Conservation (phyloP, 2,113 vertebrate species). For the Hiodon tergisus region DNA sequence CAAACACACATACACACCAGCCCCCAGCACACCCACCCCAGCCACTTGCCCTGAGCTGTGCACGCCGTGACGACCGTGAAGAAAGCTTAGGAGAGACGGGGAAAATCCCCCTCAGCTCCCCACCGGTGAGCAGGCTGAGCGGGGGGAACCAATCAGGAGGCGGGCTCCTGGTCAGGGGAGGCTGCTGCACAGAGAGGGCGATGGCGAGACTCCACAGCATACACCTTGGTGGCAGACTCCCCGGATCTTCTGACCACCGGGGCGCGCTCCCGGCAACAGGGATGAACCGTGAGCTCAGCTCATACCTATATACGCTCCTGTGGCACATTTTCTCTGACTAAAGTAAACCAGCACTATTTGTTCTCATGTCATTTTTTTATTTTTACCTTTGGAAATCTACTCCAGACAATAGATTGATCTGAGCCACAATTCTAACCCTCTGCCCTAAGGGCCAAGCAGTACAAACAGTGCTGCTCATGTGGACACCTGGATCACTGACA, state of each 20-base stretch:
- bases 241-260: background rate
- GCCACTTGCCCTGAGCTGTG: background rate
- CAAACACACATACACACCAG: slow-evolving; percentile 24
- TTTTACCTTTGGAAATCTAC: slow-evolving; percentile 37
- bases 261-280: no score
- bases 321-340: slow-evolving; percentile 26
- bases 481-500: background rate
- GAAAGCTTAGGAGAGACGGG: no score
- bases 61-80: no score
- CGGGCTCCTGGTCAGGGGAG: background rate
- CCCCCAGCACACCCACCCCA: slow-evolving; percentile 22
- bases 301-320: slow-evolving; percentile 14
- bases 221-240: background rate
- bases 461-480: slow-evolving; percentile 41
- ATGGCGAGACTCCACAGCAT: slow-evolving; percentile 12
- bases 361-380: slow-evolving; percentile 26
- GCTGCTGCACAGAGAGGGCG: slow-evolving; percentile 33
- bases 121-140: background rate
- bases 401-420: slow-evolving; percentile 47
- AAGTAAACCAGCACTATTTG: slow-evolving; percentile 46
- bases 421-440: slow-evolving; percentile 52
- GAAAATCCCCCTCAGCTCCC: background rate
- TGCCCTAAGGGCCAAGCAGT: slow-evolving; percentile 55
- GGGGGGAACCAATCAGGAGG: background rate
- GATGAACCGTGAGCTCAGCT: background rate